Percentiles rank a stretch among this genome's conserved stretches.
These are phyloP conservation scores for Papilio demoleus DNA, from an alignment of 2,888 invertebrate species.

Conservation along the genomic window DNA sequence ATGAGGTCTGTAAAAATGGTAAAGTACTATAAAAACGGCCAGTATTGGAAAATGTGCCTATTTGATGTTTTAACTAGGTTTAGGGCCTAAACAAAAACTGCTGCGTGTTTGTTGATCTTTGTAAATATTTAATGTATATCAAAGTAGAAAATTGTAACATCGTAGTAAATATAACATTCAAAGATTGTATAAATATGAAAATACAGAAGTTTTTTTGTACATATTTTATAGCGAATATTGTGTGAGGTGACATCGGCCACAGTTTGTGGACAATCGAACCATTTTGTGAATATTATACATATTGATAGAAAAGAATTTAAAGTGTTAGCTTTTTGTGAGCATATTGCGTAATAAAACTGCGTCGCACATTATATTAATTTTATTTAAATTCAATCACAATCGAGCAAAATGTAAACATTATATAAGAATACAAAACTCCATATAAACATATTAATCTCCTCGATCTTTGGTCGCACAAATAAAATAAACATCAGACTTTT, in stretches of 20 bases:
- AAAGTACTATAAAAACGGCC: not conserved
- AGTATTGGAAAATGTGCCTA: slow-evolving; percentile 42
- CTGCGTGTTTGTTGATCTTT: not conserved
- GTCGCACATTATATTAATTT: slow-evolving; percentile 62
- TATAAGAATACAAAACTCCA: slow-evolving; percentile 6
- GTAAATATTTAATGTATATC: not conserved
- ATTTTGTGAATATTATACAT: slow-evolving; percentile 61
- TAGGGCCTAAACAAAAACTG: slow-evolving; percentile 31
- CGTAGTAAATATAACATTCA: slow-evolving; percentile 1
- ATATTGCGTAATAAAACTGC: slow-evolving; percentile 80
- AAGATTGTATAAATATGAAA: not conserved
- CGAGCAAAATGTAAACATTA: slow-evolving; percentile 31
- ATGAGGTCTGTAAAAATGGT: not conserved
- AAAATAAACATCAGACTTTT: slow-evolving; percentile 33
- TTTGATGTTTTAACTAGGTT: slow-evolving; percentile 38
- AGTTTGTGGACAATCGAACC: not conserved
- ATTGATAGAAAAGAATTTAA: slow-evolving; percentile 74
- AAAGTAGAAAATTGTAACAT: not conserved
- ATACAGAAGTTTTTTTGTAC: not conserved
- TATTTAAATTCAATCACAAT: slow-evolving; percentile 56
- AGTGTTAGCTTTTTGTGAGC: slow-evolving; percentile 81
- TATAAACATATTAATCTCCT: not conserved
- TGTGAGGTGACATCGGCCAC: slow-evolving; percentile 43
- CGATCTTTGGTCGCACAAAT: slow-evolving; percentile 13
- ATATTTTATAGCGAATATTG: slow-evolving; percentile 7